Base-by-base conservation (phyloP, 2,113 vertebrate genomes). In the Xiphias gladius region DNA sequence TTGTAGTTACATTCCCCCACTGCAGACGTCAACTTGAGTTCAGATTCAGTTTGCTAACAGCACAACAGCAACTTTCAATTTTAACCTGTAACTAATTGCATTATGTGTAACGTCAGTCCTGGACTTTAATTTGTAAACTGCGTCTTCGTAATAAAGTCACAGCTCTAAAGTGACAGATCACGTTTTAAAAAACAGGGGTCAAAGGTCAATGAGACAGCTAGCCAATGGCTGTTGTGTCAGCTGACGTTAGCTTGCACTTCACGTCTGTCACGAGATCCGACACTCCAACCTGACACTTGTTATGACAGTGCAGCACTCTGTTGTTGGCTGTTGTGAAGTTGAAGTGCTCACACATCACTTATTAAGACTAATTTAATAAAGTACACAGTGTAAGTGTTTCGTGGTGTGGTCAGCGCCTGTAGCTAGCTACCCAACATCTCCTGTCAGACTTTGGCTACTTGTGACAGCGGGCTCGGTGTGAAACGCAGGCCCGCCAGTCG, bases 191-290 rank as follows among this genome's bases (percentile, higher is more conserved):
- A 24, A 20, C 4, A 2, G 1, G 69, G 73, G 79, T 85, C 63
- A 90, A 76, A 86, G 84, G 84, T 90, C 74, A 73, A 0, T 0
- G 32, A 46, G 32, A 16, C 32, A 13, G 63, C 20, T 22, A 64
- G 76, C 62, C 87, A 80, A 82, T 76, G 69, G 76, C 83, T 57
- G 78, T 2, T 8, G 68, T 20, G 48, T 90, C 88, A 86, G 85
- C 87, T 91, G 91, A 90, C 46, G 64, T 74, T 55, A 74, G 80
- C 76, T 28, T 10, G 65, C 57, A 26, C 76, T 24, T 78, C n/a
- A 20, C 72, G 43, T 75, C 68, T 81, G 92, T 93, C 92, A 93
- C 88, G 92, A 84, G 92, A 91, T 73, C 83, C 14, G 65, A 59
- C 76, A 46, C 69, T 71, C 84, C 61, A 39, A 64, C 79, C 71